Base-by-base conservation (phyloP, 30 jellyfish, hydroid and myxozoan species). In the Nemopilema nomurai region DNA sequence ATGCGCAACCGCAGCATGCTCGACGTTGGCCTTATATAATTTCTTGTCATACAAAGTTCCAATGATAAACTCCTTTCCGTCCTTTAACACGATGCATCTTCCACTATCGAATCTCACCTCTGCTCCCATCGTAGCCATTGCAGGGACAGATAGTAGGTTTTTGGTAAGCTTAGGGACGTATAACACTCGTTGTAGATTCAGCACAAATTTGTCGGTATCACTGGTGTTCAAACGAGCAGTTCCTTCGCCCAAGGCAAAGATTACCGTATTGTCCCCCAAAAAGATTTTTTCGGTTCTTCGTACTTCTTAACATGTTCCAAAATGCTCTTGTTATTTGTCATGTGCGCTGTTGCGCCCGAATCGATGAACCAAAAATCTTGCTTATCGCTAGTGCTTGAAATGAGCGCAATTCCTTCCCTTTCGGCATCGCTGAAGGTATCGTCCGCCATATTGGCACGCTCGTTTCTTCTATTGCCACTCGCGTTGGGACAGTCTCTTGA, bases 91-190 rank as follows among this genome's bases (percentile, higher is more conserved):
- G 57, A 68, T 51, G 50, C 92, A 83, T 69, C 29, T 70, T 64
- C 49, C 92, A 28, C 71, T 83, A 33, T 85, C 62, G 49, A 81
- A 81, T 24, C 26, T 7, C 0, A 81, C 51, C 25, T 79, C 82
- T 79, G 80, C 89, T 49, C 89, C 82, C 69, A 25, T 79, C 51
- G 28, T 49, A 67, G 91, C 85, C 85, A 80, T 51, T 19, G 91
- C 85, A 19, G 86, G 1, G 7, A 86, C 90, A 16, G 90, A 65
- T 68, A 67, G 29, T 19, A 62, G 53, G 81, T 85, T 85, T 84
- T 76, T 85, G 74, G 78, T 85, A 74, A 74, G 72, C 33, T 71
- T 62, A 49, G 93, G 82, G 13, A 69, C 79, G 21, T 22, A 69
- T n/a, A 69, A 69, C 19, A 69, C 53, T 21, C 21, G 8, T 4